Conservation (phyloP, 2,888 invertebrate species). For the Pollenia angustigena region DNA sequence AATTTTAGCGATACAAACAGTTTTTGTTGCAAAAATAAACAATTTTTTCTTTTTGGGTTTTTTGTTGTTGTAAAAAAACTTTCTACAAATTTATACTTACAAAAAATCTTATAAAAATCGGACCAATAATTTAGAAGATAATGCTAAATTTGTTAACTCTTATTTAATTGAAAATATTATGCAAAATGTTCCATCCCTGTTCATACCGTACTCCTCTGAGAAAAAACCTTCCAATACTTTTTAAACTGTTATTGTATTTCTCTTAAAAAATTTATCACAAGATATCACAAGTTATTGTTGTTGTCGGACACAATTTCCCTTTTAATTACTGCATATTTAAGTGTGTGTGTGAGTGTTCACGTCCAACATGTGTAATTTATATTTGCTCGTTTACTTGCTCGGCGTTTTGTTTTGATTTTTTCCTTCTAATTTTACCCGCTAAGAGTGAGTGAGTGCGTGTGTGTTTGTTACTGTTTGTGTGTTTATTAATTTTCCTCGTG, state of each 20-base stretch:
- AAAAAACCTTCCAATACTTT: neutral
- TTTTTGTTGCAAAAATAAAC: too few species aligned
- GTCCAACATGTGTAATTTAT: neutral
- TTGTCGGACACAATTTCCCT: slow-evolving; percentile 9
- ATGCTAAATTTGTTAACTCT: too few species aligned
- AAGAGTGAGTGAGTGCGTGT: neutral
- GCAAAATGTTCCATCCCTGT: neutral
- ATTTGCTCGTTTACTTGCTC: slow-evolving; percentile 25
- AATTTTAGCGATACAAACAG: too few species aligned
- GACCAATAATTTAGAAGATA: too few species aligned
- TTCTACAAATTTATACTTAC: too few species aligned
- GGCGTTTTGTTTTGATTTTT: slow-evolving; percentile 43
- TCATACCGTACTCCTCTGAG: neutral
- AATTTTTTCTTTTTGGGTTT: too few species aligned
- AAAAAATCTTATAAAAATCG: too few species aligned
- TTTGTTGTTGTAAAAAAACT: too few species aligned
- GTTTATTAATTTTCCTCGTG: slow-evolving; percentile 4
- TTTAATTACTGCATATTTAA: neutral
- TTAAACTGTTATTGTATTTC: slow-evolving; percentile 43
- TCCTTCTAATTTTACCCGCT: slow-evolving; percentile 25
- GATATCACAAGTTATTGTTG: slow-evolving; percentile 30
- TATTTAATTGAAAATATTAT: too few species aligned
- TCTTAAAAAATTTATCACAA: slow-evolving; percentile 14
- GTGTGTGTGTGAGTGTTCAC: neutral
- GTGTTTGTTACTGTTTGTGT: neutral